Conservation (phyloP, 2,888 invertebrate genomes). For the Volucella bombylans region DNA sequence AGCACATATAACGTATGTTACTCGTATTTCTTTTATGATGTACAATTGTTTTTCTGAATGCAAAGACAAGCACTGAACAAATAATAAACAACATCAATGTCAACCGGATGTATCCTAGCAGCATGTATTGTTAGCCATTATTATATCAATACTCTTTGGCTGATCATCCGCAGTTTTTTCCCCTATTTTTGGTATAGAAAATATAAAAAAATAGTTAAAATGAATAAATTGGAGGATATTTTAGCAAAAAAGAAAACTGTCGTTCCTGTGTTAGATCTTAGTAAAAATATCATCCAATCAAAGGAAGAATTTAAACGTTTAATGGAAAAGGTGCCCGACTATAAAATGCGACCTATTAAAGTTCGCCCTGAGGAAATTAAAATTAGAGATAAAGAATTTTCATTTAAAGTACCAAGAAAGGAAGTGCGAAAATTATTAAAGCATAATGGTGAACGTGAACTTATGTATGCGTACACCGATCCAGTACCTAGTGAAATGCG, state of each 20-base stretch:
- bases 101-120: too few relatives aligned
- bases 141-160: too few relatives aligned
- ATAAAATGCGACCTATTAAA: conserved; percentile 94
- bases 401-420: conserved; percentile 89
- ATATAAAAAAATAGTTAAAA: conserved; percentile 62
- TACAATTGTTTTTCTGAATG: too few relatives aligned
- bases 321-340: conserved; percentile 94
- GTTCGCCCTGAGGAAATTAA: conserved; percentile 90
- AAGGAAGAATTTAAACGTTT: conserved; percentile 92
- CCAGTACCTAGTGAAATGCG: conserved; percentile 93
- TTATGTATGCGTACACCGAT: conserved; percentile 84
- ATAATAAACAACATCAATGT: too few relatives aligned
- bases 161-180: too few relatives aligned
- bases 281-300: conserved; percentile 89
- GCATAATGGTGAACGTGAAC: conserved; percentile 80
- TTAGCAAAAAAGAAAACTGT: conserved; percentile 93
- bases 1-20: too few relatives aligned
- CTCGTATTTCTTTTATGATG: too few relatives aligned
- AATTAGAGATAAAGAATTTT: conserved; percentile 88
- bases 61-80: too few relatives aligned
- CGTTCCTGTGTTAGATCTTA: conserved; percentile 92
- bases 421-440: conserved; percentile 85
- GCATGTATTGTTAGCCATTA: too few relatives aligned
- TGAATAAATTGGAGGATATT: conserved; percentile 91
- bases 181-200: too few relatives aligned